Conservation (phyloP, 2,888 invertebrate genomes). For the Marronus borbonicus region DNA sequence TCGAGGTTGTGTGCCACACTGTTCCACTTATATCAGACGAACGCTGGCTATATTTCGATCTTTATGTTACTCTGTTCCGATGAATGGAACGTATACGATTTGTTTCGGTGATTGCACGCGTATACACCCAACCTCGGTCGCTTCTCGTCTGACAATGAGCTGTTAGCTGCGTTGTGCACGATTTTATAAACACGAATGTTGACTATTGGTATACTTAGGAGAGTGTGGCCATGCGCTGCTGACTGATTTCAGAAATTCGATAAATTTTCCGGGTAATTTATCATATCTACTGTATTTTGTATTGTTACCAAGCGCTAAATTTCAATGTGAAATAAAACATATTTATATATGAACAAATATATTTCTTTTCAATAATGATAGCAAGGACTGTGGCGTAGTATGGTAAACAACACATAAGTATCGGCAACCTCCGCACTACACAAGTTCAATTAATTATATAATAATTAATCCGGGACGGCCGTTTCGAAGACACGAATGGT, state of each 20-base stretch:
- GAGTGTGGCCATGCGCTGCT: constrained; percentile 8
- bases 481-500: too few species aligned
- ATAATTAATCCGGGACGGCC: too few species aligned
- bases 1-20: constrained; percentile 39
- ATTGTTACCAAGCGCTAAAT: too few species aligned
- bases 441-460: too few species aligned
- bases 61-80: constrained; percentile 31
- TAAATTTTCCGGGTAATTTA: not conserved
- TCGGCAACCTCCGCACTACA: too few species aligned
- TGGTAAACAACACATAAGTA: too few species aligned
- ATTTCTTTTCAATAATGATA: too few species aligned
- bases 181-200: constrained; percentile 16
- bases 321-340: too few species aligned
- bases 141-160: constrained; percentile 32
- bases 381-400: too few species aligned
- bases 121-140: not conserved
- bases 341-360: too few species aligned
- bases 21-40: constrained; percentile 31
- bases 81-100: constrained; percentile 32
- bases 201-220: not conserved
- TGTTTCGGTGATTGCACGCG: constrained; percentile 16
- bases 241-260: constrained; percentile 1
- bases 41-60: constrained; percentile 13
- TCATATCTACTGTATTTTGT: too few species aligned
- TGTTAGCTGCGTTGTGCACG: constrained; percentile 19